Conservation (phyloP, 2,113 vertebrate genomes). For the Odontophorus gujanensis region DNA sequence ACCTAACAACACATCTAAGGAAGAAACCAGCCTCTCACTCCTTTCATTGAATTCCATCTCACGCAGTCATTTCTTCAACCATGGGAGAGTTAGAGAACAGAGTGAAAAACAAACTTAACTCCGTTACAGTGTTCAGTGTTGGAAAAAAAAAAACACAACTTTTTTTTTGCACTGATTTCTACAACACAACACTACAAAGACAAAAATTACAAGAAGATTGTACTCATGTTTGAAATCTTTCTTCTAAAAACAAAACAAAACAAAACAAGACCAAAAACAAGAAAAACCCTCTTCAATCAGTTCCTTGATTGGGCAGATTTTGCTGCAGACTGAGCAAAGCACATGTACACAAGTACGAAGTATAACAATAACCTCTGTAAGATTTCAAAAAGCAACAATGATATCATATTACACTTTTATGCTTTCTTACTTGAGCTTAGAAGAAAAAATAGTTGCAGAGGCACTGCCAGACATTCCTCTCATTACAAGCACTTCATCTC, state of each 20-base stretch:
- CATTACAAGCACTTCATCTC: neutral
- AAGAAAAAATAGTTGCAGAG: neutral
- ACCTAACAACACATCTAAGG: neutral
- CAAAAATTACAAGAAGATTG: neutral
- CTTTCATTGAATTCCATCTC: neutral
- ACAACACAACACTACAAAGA: neutral
- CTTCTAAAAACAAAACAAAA: neutral
- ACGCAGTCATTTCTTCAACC: neutral
- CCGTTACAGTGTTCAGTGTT: neutral
- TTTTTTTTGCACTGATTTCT: neutral
- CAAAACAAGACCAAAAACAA: too few relatives aligned
- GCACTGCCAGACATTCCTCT: neutral
- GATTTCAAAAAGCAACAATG: neutral
- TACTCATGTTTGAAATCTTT: neutral
- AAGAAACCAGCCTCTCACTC: neutral
- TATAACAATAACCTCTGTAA: neutral
- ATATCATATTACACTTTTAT: neutral
- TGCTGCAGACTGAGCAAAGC: neutral
- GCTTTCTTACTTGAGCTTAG: neutral
- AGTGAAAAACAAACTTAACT: neutral
- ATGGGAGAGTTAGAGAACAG: neutral
- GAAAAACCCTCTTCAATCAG: too few relatives aligned
- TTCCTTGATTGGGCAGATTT: neutral
- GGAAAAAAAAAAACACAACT: neutral
- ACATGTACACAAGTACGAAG: neutral